Base-by-base conservation (phyloP, 1,140 invertebrate genomes). In the Drosophila paulistorum region DNA sequence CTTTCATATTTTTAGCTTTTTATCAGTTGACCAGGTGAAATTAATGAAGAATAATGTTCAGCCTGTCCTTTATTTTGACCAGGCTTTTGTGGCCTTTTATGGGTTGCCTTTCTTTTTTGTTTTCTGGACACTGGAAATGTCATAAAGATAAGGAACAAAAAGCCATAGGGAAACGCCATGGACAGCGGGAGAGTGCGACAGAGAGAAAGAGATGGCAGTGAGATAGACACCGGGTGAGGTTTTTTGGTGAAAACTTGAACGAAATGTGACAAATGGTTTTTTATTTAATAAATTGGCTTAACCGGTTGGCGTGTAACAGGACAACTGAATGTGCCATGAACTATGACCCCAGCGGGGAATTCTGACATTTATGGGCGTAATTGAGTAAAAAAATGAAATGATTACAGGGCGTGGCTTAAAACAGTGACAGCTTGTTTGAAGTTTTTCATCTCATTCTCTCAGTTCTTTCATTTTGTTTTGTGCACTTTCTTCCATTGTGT, bases 231-330 rank as follows among this genome's bases (percentile, higher is more conserved):
- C 59, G 30, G 51, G 9, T n/a, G 11, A 5, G 20, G 33, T 66
- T 39, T 37, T 30, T 39, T 69, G 83, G 51, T 83, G 76, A 86
- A 87, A 83, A 74, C 72, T 77, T 74, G 76, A 86, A 87, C 79
- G 77, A 83, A 89, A 87, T 83, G 83, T 87, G 84, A 89, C 83
- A 87, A 87, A 87, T 87, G 83, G 76, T 79, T 87, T 87, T 76
- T 81, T 83, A 79, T 89, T 87, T 87, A 87, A 87, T 87, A 87
- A 87, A 87, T 87, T 87, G 83, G 84, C 84, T 83, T 80, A 83
- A 87, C 80, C 77, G 70, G 76, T 68, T 83, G 69, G 71, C 76
- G 60, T 77, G 77, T 64, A 41, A 63, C 55, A 55, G 58, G 63
- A 75, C 66, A 57, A 58, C 41, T 64, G 62, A 62, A 58, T 65